Conservation (phyloP, 2,797 vertebrate genomes). For the Pteronotus mesoamericanus region DNA sequence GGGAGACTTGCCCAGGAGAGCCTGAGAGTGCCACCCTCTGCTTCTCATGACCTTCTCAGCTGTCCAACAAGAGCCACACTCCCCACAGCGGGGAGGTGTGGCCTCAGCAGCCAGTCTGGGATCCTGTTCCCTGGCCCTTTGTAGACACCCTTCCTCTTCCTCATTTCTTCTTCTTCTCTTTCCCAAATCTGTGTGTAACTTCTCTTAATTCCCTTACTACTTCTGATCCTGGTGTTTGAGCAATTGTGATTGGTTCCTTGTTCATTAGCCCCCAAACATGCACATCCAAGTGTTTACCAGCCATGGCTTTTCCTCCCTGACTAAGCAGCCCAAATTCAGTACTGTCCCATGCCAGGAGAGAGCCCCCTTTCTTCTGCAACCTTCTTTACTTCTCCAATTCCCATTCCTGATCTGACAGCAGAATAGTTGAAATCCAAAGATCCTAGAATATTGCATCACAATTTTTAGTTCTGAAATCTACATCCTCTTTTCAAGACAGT, state of each 20-base stretch:
- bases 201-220: not conserved
- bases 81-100: not conserved
- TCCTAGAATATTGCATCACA: not conserved
- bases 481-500: not conserved
- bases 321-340: not conserved
- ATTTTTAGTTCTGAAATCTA: not conserved
- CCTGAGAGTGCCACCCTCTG: not conserved
- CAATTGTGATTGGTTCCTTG: not conserved
- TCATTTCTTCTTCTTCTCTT: conserved; percentile 11
- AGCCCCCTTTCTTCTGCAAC: not conserved
- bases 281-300: not conserved
- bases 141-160: not conserved
- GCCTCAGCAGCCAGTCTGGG: not conserved
- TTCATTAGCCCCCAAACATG: not conserved
- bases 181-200: not conserved
- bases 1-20: not conserved
- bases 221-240: not conserved
- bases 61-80: not conserved
- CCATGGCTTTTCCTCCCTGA: not conserved
- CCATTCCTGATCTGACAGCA: not conserved
- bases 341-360: not conserved
- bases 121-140: not conserved
- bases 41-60: not conserved
- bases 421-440: not conserved
- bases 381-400: not conserved